Evolutionary conservation across 92 coral and sea anemone genomes (phyloP), one percentile per base, ranked within the genome.

Genomic region (Anthopleura xanthogrammica): DNA sequence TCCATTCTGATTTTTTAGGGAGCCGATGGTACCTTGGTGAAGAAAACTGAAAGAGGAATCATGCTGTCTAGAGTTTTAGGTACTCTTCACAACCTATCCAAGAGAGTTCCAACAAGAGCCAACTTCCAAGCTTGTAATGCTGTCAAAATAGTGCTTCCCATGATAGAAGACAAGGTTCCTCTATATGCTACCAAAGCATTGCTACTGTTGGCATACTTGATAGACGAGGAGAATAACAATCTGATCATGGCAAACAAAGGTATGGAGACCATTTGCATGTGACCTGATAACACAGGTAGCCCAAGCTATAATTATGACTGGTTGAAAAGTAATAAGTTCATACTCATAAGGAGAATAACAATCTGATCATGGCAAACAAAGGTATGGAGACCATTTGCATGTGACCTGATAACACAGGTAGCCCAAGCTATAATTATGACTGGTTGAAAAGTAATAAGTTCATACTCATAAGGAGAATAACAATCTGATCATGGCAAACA

Each of bases 241-340:
- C 82, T 92, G 52, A 90, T 92, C 64, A 90, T 92, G 93, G 83
- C 93, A 22, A 88, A 87, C 76, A 58, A 88, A 90, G 93, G 95
- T 92, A 85, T 50, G 10, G 5, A 20, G 1, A 58, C 10, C 9
- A 24, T 20, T 19, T 40, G 54, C 8, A 29, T 29, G 36, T 0
- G 36, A 29, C 36, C 36, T 29, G 36, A 29, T 12, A 46, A n/a
- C 17, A 19, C 39, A 3, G 4, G 8, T 23, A 6, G 7, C n/a
- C 12, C 20, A 52, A 77, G 16, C 19, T 50, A 41, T 11, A 41
- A 24, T 8, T 14, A 11, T 77, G 62, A 62, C 54, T 29, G 36
- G 36, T 1, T n/a, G n/a, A n/a, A n/a, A n/a, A n/a, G n/a, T n/a
- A n/a, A n/a, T n/a, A n/a, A n/a, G n/a, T n/a, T n/a, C n/a, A n/a